A percentile compares a stretch with the other conserved stretches of the same genome.
phyloP scores from a whole-genome alignment of 2,113 vertebrate genomes.

The Spermophilus dauricus region DNA sequence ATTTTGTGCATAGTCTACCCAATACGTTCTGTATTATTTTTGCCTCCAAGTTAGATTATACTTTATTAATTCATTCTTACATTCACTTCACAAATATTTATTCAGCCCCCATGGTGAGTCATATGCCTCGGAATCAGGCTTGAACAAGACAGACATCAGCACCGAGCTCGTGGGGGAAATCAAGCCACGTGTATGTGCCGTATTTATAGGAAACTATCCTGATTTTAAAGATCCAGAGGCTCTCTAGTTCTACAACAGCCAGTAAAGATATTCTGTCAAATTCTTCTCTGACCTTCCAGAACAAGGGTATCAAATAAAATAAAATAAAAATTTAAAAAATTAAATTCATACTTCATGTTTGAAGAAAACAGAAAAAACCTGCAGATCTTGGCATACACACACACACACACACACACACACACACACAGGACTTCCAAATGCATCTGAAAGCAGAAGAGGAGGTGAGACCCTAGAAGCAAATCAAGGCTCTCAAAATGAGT shows the following conservation, averaged over 20 bases:
- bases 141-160: not conserved
- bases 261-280: not conserved
- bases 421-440: not conserved
- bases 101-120: constrained; percentile 32
- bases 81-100: constrained; percentile 56
- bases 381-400: not conserved
- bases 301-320: not conserved
- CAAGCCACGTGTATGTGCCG: not conserved
- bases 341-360: not conserved
- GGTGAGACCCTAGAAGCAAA: not conserved
- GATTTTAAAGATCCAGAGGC: not conserved
- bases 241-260: not conserved
- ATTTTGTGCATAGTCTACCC: not conserved
- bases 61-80: constrained; percentile 40
- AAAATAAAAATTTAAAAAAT: not conserved
- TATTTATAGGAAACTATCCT: not conserved
- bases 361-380: not conserved
- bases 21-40: not conserved
- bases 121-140: constrained; percentile 15
- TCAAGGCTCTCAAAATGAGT: not conserved
- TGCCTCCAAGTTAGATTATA: constrained; percentile 23
- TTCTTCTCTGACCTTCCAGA: not conserved
- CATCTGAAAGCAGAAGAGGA: not conserved
- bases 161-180: not conserved
- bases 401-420: not conserved